Evolutionary conservation across 2,113 vertebrate genomes (phyloP), one percentile per base, ranked within the genome.

Genomic region (Myiagra hebetior): DNA sequence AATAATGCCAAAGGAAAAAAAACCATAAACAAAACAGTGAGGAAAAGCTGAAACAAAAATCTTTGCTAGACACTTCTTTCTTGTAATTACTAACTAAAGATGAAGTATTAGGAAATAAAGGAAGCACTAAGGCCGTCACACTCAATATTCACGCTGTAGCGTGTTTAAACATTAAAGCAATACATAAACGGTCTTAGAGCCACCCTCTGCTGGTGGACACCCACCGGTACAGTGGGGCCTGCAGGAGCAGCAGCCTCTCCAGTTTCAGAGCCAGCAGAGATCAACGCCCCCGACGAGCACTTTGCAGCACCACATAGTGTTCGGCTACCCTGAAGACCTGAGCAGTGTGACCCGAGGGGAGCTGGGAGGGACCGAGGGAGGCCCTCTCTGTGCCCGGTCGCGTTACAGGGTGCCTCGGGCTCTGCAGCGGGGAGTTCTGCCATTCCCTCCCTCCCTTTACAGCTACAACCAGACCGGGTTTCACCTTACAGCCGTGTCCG

Each of bases 211-310:
- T 72, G 78, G 85, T 4, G 17, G 67, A 63, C 27, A 24, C 55
- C 21, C 64, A 53, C 35, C 3, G 3, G 26, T 15, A 64, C 85
- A 60, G 73, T 0, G 35, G 35, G 7, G 3, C 7, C 4, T 20
- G 60, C 49, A 68, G 19, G 14, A 26, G 14, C 44, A 37, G 52
- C 37, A 44, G 42, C 37, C 41, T 33, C 50, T 23, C 55, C 1
- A 1, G 9, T 7, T 26, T 23, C 63, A 27, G 20, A 63, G 56
- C 80, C 7, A 10, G 73, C 31, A 31, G 17, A 35, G 7, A 49
- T 4, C 23, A 15, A 9, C 7, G 5, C 12, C 39, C 55, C 73
- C 6, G 19, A 7, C 0, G 0, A 0, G 33, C 33, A 2, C 6
- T 67, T 31, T 9, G 50, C 59, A 70, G 72, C 50, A 18, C 64